Evolutionary conservation across 30 jellyfish, hydroid and myxozoan genomes (phyloP).

Genomic region (Hydractinia echinata): DNA sequence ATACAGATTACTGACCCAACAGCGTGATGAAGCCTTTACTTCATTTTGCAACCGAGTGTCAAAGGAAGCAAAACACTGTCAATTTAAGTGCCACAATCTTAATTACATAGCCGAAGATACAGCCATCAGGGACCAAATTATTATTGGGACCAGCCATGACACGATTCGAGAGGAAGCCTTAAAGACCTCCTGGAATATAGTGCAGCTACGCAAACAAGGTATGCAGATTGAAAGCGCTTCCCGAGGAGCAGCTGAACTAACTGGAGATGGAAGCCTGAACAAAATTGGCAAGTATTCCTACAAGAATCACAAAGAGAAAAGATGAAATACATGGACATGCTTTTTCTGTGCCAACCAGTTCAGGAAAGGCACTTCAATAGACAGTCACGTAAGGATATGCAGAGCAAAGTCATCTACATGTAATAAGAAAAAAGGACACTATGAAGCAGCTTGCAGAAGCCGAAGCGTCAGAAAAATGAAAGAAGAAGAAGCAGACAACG

Average conservation of each 20-base stretch:
- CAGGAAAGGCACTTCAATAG: too few relatives aligned
- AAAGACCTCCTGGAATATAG: neutral
- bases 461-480: neutral
- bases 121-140: conserved; percentile 6
- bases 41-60: conserved; percentile 4
- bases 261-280: too few relatives aligned
- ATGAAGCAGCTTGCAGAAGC: too few relatives aligned
- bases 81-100: too few relatives aligned
- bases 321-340: too few relatives aligned
- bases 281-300: too few relatives aligned
- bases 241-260: too few relatives aligned
- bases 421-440: too few relatives aligned
- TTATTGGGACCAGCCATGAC: neutral
- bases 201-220: neutral
- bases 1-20: neutral
- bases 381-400: too few relatives aligned
- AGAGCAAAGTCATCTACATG: too few relatives aligned
- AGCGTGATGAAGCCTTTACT: neutral
- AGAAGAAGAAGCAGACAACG: neutral
- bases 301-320: too few relatives aligned
- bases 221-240: conserved; percentile 2
- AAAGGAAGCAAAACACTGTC: neutral
- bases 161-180: conserved; percentile 9
- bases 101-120: conserved; percentile 4
- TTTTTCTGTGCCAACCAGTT: too few relatives aligned